A percentile compares a stretch with the other conserved stretches of the same genome.
Conservation (phyloP, 2,888 invertebrate species). For the Amiota mariae region DNA sequence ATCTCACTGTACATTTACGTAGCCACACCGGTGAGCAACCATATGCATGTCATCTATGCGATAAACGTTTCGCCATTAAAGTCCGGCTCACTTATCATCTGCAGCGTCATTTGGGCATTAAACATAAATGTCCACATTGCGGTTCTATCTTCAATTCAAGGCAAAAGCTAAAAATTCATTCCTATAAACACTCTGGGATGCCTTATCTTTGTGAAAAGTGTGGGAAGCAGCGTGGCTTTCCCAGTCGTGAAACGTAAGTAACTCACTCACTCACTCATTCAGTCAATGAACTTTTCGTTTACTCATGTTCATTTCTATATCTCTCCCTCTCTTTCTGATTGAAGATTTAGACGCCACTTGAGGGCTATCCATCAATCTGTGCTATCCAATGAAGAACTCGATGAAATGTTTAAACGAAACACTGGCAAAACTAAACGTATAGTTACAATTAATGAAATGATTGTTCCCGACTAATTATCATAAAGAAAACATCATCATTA, state of each 20-base stretch:
- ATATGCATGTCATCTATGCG: slow-evolving; percentile 56
- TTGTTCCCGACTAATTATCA: not conserved
- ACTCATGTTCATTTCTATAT: not conserved
- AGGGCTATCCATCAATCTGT: slow-evolving; percentile 45
- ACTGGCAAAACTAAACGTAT: slow-evolving; percentile 52
- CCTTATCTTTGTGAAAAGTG: slow-evolving; percentile 53
- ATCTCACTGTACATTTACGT: slow-evolving; percentile 55
- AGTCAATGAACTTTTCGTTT: no score
- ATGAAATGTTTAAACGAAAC: slow-evolving; percentile 49
- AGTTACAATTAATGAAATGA: slow-evolving; percentile 26
- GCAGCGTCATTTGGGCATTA: slow-evolving; percentile 56
- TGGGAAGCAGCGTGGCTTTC: slow-evolving; percentile 48
- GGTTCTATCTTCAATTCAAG: slow-evolving; percentile 54
- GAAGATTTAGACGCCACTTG: slow-evolving; percentile 50
- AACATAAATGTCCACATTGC: slow-evolving; percentile 56
- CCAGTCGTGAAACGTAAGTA: slow-evolving; percentile 51
- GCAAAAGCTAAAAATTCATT: slow-evolving; percentile 53
- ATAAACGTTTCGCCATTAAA: slow-evolving; percentile 57
- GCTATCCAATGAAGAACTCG: slow-evolving; percentile 48
- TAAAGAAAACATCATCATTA: no score
- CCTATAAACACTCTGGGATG: slow-evolving; percentile 59
- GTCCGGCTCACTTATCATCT: slow-evolving; percentile 59
- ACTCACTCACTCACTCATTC: not conserved
- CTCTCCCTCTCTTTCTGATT: slow-evolving; percentile 15
- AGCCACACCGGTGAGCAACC: slow-evolving; percentile 56